Evolutionary conservation across 1,140 invertebrate genomes (phyloP), one percentile per base, ranked within the genome.

Genomic region (Scylla paramamosain): DNA sequence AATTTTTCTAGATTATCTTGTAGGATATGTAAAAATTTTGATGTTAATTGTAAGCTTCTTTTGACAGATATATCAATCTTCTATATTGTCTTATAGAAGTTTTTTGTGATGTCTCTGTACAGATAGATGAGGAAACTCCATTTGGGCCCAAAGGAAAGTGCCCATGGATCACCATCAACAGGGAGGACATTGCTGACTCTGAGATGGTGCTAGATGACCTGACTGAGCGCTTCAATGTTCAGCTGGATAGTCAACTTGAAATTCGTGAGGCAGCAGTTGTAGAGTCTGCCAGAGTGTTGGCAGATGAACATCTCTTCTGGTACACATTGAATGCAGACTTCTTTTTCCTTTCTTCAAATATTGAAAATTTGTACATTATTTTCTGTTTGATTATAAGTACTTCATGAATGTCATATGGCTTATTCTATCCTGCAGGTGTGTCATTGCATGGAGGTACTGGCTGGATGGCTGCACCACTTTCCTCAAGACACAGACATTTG

Each of bases 161-260:
- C n/a, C 97, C 97, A 0, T 97, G 97, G 97, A 97, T 97, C 59
- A 96, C 96, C 10, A 96, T 97, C 84, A 97, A 97, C 95, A 97
- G 97, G 0, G 91, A 96, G 83, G 95, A 96, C 10, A 94, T 97
- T 1, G 97, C 96, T 4, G 97, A 97, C 94, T 97, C 97, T 0
- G 96, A 97, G 94, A 96, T 97, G 77, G 96, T 97, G 89, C 96
- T 97, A 10, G 97, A 97, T 84, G 95, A 96, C 25, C 96, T 96
- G 25, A 92, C 94, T 6, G 84, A 96, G 6, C 96, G 97, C 87
- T 94, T 95, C 91, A 83, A 93, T 39, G 93, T 95, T n/a, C 31
- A 92, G 25, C n/a, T 96, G 10, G 95, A 96, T 46, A 88, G 39
- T 83, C 83, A 59, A 4, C 83, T 95, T 8, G 46, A 82, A 20